Evolutionary conservation across 2,888 invertebrate genomes (phyloP), one percentile per base, ranked within the genome.

Genomic region (Harpalus rubripes): DNA sequence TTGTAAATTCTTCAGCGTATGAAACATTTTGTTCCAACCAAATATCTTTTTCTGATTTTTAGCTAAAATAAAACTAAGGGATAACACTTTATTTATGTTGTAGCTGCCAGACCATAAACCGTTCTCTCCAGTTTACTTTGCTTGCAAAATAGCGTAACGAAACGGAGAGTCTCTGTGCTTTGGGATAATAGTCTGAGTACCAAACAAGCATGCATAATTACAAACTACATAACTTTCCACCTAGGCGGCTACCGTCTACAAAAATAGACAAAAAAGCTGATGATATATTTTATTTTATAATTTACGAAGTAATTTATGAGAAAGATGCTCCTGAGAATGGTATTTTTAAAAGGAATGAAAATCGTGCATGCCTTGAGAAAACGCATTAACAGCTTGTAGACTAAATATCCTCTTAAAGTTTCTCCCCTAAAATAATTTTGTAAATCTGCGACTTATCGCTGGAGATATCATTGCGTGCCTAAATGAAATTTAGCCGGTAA

Each of bases 151-250:
- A 68, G 68, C 26, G 32, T 68, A 63, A 63, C 26, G 63, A 12
- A 32, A 63, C 26, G 63, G 10, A 26, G 26, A 26, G 68, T 39
- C 39, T 68, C 26, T n/a, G 39, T 15, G 68, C 39, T 32, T 26
- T 8, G 7, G 68, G 22, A 68, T 68, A 68, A 68, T 68, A 68
- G 32, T n/a, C 22, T 15, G n/a, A 68, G n/a, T 68, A 68, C 68
- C 68, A 68, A 39, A 68, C 68, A 39, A 26, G 68, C 68, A 68
- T 68, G 39, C 41, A 68, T 68, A 68, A 68, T 68, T 68, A 68
- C 68, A 26, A 39, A 68, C 39, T 68, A 68, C 68, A 68, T 68
- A 68, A 68, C 68, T 68, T 68, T 68, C 68, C 32, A 39, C 68
- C 32, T 68, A 32, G 32, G 15, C 44, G 32, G n/a, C 68, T 15